Conservation (phyloP, 2,888 invertebrate species). For the Drosophila nigritarsus region DNA sequence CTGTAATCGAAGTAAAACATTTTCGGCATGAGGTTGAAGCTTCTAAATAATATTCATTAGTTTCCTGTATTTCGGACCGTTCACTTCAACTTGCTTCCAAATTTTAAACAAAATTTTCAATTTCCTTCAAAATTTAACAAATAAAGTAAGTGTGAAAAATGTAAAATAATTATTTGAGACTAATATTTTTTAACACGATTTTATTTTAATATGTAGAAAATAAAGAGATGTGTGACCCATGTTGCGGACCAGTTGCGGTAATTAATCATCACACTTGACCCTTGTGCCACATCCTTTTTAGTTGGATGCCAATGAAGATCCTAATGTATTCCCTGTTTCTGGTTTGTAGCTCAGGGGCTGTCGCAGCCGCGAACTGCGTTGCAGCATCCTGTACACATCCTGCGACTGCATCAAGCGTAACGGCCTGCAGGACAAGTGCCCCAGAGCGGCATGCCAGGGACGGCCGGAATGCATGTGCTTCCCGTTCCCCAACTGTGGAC, state of each 20-base stretch:
- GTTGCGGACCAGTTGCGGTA: slow-evolving; percentile 83
- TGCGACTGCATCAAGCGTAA: slow-evolving; percentile 87
- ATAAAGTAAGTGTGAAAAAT: slow-evolving; percentile 41
- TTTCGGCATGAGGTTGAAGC: neutral
- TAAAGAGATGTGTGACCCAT: slow-evolving; percentile 81
- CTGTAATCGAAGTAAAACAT: neutral
- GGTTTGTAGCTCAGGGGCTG: slow-evolving; percentile 79
- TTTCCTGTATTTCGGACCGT: slow-evolving; percentile 64
- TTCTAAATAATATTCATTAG: slow-evolving; percentile 47
- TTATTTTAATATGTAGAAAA: slow-evolving; percentile 42
- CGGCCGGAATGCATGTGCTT: slow-evolving; percentile 85
- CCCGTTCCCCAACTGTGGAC: slow-evolving; percentile 86
- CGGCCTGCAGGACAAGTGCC: slow-evolving; percentile 88
- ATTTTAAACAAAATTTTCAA: slow-evolving; percentile 36
- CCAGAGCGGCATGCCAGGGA: slow-evolving; percentile 86
- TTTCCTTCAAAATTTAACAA: slow-evolving; percentile 39
- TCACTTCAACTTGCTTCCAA: slow-evolving; percentile 67
- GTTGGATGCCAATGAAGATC: neutral
- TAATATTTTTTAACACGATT: neutral
- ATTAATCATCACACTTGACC: slow-evolving; percentile 38
- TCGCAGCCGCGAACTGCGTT: slow-evolving; percentile 86
- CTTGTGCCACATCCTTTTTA: too few species aligned
- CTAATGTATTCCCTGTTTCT: neutral
- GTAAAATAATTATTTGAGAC: neutral
- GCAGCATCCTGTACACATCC: slow-evolving; percentile 86